Base-by-base conservation (phyloP, 2,888 invertebrate genomes). In the Belgica antarctica region DNA sequence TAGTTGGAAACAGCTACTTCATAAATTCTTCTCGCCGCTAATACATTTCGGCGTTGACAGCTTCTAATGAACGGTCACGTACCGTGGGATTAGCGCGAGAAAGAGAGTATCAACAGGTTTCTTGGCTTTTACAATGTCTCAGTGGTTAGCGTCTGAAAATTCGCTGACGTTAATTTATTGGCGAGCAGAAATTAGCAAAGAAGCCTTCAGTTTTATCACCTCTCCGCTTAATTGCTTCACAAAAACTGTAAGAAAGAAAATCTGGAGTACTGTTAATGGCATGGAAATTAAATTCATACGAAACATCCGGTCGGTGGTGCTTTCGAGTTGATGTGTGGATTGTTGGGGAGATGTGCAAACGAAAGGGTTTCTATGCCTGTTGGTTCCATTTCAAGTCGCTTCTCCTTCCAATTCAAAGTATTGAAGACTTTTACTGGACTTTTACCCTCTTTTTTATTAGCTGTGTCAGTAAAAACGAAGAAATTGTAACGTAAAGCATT, bases 181-280 rank as follows among this genome's bases (percentile, higher is more conserved):
- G 17, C n/a, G 46, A 46, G 7, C 12, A 7, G 46, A 46, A 46
- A 46, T 46, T 46, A 46, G 46, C 52, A n/a, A 52, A 52, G 52
- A 17, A 52, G 22, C 22, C 22, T 4, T 52, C 7, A 7, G 8
- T 27, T 27, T 65, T 65, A 65, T 65, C 65, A 65, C 47, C 28
- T 65, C 27, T 52, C 52, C 17, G 22, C 15, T 59, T 65, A 65
- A 65, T 65, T 65, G 47, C 65, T 19, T n/a, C 10, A 65, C 41
- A 36, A 46, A 46, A 27, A 36, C 10, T 28, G 62, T 31, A 62
- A 27, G n/a, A 63, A n/a, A 24, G 41, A 63, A 63, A 63, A 65
- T 65, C 65, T 68, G 31, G 68, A 68, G 68, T 68, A 68, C 68
- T 34, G 68, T 68, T 68, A 68, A 68, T 57, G 52, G 28, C 2